Conservation (phyloP, 2,888 invertebrate species). For the Hipparchia sbordonii region DNA sequence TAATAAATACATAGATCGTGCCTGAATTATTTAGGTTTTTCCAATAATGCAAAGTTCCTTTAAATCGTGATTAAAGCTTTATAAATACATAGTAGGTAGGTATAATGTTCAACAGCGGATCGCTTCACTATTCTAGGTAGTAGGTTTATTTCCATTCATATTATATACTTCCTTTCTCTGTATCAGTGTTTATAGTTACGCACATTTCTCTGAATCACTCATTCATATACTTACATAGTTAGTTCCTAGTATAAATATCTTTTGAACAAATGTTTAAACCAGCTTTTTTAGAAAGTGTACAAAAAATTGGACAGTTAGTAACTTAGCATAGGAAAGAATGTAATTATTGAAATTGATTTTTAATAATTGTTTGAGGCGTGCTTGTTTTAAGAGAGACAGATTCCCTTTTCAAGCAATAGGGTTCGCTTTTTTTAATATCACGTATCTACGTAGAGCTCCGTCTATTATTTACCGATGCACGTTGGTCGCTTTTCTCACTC, state of each 20-base stretch:
- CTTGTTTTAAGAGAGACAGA: too few species aligned
- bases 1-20: slow-evolving; percentile 8
- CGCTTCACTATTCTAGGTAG: not conserved
- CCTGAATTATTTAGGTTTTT: slow-evolving; percentile 27
- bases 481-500: too few species aligned
- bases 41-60: slow-evolving; percentile 25
- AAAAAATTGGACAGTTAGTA: too few species aligned
- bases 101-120: slow-evolving; percentile 11
- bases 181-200: slow-evolving; percentile 5
- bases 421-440: too few species aligned
- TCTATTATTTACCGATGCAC: too few species aligned
- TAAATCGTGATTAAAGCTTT: slow-evolving; percentile 19
- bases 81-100: not conserved
- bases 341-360: too few species aligned
- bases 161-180: slow-evolving; percentile 10
- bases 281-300: too few species aligned
- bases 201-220: slow-evolving; percentile 8
- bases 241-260: not conserved
- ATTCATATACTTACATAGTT: not conserved
- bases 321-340: too few species aligned
- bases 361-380: too few species aligned
- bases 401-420: too few species aligned
- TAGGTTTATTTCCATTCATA: slow-evolving; percentile 28
- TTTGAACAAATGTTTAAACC: too few species aligned
- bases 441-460: too few species aligned